phyloP scores from a whole-genome alignment of 2,888 invertebrate genomes.

The Isoperla grammatica region DNA sequence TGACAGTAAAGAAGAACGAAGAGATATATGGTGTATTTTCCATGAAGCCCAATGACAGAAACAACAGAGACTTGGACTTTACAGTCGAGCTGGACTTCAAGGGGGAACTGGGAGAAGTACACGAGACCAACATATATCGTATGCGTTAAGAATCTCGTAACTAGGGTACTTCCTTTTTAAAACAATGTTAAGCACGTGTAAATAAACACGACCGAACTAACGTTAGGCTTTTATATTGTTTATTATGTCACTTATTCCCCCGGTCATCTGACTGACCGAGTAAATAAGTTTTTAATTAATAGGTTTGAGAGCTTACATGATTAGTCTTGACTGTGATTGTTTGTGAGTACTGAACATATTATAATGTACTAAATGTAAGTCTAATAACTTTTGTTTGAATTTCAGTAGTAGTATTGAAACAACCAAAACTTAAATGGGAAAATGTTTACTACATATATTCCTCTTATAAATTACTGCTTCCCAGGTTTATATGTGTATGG shows the following conservation, averaged over 20 bases:
- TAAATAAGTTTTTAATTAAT: background rate
- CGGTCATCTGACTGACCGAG: background rate
- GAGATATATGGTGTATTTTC: conserved; percentile 87
- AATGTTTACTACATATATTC: too few relatives aligned
- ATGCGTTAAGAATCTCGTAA: conserved; percentile 65
- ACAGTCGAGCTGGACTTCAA: conserved; percentile 88
- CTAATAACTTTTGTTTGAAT: too few relatives aligned
- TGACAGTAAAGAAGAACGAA: conserved; percentile 95
- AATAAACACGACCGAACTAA: background rate
- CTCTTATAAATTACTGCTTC: too few relatives aligned
- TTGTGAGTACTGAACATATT: conserved; percentile 1
- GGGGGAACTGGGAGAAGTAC: conserved; percentile 78
- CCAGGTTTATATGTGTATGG: too few relatives aligned
- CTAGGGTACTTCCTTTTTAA: conserved; percentile 10
- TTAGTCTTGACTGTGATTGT: conserved; percentile 16
- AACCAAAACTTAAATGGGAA: too few relatives aligned
- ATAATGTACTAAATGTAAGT: too few relatives aligned
- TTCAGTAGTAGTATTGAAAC: too few relatives aligned
- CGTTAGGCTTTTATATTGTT: conserved; percentile 16
- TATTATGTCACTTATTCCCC: background rate
- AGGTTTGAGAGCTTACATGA: conserved; percentile 14
- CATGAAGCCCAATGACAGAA: conserved; percentile 93
- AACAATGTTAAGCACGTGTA: conserved; percentile 5
- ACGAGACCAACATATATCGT: conserved; percentile 80
- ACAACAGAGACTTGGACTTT: conserved; percentile 97